Base-by-base conservation (phyloP, 2,797 vertebrate species). In the Garrulus glandarius region DNA sequence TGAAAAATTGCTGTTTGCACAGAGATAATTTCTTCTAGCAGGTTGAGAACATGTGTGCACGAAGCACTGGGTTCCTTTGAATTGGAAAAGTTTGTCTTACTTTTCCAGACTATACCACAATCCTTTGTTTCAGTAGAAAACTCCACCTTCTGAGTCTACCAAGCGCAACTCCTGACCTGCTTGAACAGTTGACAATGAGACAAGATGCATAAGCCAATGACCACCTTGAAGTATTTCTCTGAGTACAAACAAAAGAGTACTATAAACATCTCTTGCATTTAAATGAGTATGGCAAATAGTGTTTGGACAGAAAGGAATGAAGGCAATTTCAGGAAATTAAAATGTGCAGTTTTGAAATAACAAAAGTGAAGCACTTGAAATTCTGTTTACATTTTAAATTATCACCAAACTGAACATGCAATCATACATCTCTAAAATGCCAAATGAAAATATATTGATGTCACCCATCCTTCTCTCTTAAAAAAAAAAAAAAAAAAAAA, bases 381-480 rank as follows among this genome's bases (percentile, higher is more conserved):
- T 81, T 74, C 59, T 21, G 47, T 74, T 88, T 53, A 18, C 3
- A 32, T 82, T 75, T 87, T 15, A 82, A 46, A 50, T 30, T 61
- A 52, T 64, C 2, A 9, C 9, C 56, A 71, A 89, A 53, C 4
- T 49, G 10, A 89, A 21, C 4, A 26, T 21, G 6, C 1, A 91
- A 26, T 53, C 37, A 61, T 10, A 43, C 3, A 49, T 20, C 24
- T 60, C 17, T 20, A 82, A 60, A 64, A 60, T 23, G 50, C 2
- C 5, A 60, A 57, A 36, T 53, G 5, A 52, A 82, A 82, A 64
- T 19, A 37, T 13, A 53, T 30, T 43, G 7, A 29, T 52, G 8
- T 21, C 11, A 22, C 3, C 26, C 20, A 15, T 19, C 6, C 7
- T 15, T 37, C 12, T 4, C 6, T 12, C 0, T 68, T n/a, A 2